Evolutionary conservation across 2,888 invertebrate genomes (phyloP).

Genomic region (Beris chalybata): DNA sequence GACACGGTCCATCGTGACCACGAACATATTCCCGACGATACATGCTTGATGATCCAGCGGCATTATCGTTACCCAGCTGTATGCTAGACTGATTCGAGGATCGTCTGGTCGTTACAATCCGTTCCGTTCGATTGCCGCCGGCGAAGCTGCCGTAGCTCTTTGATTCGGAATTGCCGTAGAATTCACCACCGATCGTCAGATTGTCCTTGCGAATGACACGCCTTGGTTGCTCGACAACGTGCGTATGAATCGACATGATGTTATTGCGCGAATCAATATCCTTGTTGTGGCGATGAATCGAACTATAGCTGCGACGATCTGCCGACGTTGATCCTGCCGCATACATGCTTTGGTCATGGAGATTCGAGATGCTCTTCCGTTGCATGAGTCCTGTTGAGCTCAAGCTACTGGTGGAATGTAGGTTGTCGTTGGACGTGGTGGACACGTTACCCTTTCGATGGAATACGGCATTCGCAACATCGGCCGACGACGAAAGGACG

Average conservation of each 20-base stretch:
- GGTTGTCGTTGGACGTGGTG: conserved; percentile 59
- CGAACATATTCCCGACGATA: conserved; percentile 79
- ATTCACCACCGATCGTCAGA: conserved; percentile 70
- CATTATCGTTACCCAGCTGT: conserved; percentile 67
- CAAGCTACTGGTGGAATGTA: conserved; percentile 62
- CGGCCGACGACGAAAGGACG: conserved; percentile 72
- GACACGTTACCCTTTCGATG: conserved; percentile 66
- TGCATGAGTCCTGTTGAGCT: conserved; percentile 77
- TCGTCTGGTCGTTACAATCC: conserved; percentile 51
- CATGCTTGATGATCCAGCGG: conserved; percentile 61
- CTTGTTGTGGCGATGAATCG: conserved; percentile 71
- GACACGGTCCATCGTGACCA: conserved; percentile 73
- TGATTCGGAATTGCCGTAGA: conserved; percentile 73
- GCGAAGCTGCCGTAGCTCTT: conserved; percentile 69
- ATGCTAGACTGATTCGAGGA: conserved; percentile 75
- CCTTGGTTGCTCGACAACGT: conserved; percentile 65
- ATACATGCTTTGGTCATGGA: conserved; percentile 73
- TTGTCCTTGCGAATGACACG: conserved; percentile 67
- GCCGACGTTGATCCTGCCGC: conserved; percentile 62
- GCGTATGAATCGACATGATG: conserved; percentile 52
- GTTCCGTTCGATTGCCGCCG: conserved; percentile 40
- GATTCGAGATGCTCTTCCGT: conserved; percentile 77
- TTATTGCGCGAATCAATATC: conserved; percentile 59
- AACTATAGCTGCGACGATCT: conserved; percentile 77
- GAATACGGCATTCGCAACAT: conserved; percentile 74